phyloP scores from a whole-genome alignment of 2,797 vertebrate genomes.

The Taenioides sp. region DNA sequence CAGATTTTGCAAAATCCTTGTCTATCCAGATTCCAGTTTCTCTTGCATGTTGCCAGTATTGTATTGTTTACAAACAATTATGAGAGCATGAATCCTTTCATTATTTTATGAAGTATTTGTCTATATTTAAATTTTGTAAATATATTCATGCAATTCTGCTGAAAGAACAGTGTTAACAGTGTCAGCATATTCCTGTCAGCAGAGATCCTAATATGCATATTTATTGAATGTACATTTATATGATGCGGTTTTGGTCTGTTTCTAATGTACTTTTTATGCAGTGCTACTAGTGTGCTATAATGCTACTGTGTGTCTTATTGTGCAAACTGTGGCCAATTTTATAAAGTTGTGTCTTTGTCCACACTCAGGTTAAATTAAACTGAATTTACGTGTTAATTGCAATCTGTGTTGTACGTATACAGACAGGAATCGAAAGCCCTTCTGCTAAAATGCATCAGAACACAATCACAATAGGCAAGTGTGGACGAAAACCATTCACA shows the following conservation, averaged over 20 bases:
- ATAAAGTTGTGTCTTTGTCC: slow-evolving; percentile 81
- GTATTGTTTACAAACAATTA: slow-evolving; percentile 70
- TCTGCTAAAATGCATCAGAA: not conserved
- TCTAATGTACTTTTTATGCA: slow-evolving; percentile 76
- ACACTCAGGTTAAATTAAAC: slow-evolving; percentile 86
- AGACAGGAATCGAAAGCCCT: not conserved
- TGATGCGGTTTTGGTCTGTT: slow-evolving; percentile 74
- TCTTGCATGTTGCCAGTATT: slow-evolving; percentile 80
- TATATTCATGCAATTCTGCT: slow-evolving; percentile 43
- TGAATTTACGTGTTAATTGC: slow-evolving; percentile 35
- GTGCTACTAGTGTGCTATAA: slow-evolving; percentile 72
- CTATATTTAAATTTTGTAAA: slow-evolving; percentile 55
- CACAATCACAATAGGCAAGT: slow-evolving; percentile 3
- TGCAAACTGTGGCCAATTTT: slow-evolving; percentile 77
- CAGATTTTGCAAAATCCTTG: slow-evolving; percentile 41
- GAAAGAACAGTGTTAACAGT: slow-evolving; percentile 16
- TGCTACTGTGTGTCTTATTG: slow-evolving; percentile 56
- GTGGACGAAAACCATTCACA: slow-evolving; percentile 2
- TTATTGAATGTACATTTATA: slow-evolving; percentile 92
- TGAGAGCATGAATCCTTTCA: slow-evolving; percentile 68
- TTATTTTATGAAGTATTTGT: slow-evolving; percentile 54
- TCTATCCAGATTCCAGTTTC: slow-evolving; percentile 46
- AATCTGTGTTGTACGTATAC: slow-evolving; percentile 8
- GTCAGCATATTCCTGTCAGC: slow-evolving; percentile 26
- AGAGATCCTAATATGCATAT: slow-evolving; percentile 70